A percentile compares a stretch with the other conserved stretches of the same genome.
These are phyloP conservation scores for Copsychus sechellarum DNA, from an alignment of 2,113 vertebrate genomes.

Conservation along the genomic window DNA sequence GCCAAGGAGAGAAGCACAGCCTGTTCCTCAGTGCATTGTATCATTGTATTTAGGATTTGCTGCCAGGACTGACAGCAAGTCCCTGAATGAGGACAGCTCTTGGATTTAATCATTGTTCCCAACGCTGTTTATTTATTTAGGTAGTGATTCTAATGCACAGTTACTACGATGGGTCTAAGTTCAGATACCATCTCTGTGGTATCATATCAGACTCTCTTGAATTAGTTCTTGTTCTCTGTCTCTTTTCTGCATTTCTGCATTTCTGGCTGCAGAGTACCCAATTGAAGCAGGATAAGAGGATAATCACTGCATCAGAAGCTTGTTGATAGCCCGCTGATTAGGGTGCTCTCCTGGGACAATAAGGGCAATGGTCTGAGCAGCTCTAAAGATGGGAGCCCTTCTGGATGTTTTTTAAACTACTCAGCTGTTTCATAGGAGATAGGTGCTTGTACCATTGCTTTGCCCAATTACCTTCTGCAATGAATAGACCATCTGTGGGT, in stretches of 20 bases:
- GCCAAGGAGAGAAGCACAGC: background rate
- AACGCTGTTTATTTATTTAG: background rate
- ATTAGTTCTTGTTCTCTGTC: background rate
- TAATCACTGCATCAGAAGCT: background rate
- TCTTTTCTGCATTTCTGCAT: background rate
- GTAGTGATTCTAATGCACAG: background rate
- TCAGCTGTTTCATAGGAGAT: background rate
- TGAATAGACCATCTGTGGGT: background rate
- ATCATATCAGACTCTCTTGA: background rate
- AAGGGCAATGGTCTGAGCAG: background rate
- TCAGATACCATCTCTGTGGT: background rate
- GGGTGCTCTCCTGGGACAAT: background rate
- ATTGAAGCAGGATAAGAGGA: background rate
- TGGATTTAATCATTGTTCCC: background rate
- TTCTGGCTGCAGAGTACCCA: background rate
- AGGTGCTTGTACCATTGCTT: background rate
- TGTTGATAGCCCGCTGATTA: background rate
- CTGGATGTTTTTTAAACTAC: background rate
- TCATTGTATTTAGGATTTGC: background rate
- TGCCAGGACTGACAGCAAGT: background rate
- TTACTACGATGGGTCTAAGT: background rate
- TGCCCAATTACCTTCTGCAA: background rate
- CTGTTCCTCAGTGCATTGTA: background rate
- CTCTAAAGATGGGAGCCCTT: background rate
- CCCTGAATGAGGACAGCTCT: background rate